Evolutionary conservation across 2,888 invertebrate genomes (phyloP).

Genomic region (Acanthosepion lycidas): DNA sequence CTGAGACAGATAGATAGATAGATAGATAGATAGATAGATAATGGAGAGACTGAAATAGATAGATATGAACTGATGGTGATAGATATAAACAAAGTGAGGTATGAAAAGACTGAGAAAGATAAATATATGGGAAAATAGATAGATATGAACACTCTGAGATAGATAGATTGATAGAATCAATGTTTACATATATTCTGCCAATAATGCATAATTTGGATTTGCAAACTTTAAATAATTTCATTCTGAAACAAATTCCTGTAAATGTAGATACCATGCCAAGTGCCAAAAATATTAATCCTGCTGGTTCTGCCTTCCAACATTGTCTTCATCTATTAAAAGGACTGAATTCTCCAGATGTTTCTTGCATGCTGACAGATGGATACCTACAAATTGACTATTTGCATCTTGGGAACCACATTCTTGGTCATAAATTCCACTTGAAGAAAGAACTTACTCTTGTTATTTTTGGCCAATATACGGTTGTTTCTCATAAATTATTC

Average conservation of each 20-base stretch:
- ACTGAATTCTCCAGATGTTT: slow-evolving; percentile 18
- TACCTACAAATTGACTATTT: not conserved
- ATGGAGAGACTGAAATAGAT: not conserved
- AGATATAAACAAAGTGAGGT: no score
- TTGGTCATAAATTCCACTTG: not conserved
- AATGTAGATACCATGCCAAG: no score
- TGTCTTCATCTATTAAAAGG: not conserved
- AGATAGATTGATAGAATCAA: no score
- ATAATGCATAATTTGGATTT: no score
- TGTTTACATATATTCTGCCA: no score
- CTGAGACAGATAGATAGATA: not conserved
- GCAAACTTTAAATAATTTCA: no score
- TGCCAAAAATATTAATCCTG: no score
- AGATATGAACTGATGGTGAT: no score
- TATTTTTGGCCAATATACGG: not conserved
- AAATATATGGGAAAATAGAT: no score
- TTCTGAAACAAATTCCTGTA: no score
- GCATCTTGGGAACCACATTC: not conserved
- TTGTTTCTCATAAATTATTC: not conserved
- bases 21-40: not conserved
- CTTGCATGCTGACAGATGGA: not conserved
- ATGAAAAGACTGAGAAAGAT: no score
- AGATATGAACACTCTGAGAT: no score
- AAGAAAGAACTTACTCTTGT: not conserved
- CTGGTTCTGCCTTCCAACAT: not conserved